phyloP scores from a whole-genome alignment of 2,797 vertebrate species.

The Brachyrhaphis roseni region DNA sequence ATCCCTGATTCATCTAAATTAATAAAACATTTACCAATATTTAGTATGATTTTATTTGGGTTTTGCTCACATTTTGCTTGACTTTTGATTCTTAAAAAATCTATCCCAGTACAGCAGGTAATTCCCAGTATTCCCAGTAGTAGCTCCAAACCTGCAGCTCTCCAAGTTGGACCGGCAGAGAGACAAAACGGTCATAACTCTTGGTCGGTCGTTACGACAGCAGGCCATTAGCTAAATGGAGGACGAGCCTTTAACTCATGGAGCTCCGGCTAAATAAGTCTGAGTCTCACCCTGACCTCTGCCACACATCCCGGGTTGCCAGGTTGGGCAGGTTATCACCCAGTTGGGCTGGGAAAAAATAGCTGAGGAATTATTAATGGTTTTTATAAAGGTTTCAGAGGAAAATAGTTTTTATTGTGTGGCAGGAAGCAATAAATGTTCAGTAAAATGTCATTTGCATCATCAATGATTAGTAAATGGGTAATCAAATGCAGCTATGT shows the following conservation, averaged over 20 bases:
- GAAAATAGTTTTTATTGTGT: no score
- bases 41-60: neutral
- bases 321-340: no score
- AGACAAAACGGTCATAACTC: slow-evolving; percentile 67
- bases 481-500: no score
- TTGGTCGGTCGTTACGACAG: slow-evolving; percentile 83
- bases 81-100: no score
- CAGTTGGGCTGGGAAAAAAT: no score
- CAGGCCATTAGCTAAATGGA: slow-evolving; percentile 90
- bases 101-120: neutral
- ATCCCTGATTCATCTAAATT: neutral
- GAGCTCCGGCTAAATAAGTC: slow-evolving; percentile 60
- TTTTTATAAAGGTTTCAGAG: no score
- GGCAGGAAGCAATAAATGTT: no score
- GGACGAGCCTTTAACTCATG: slow-evolving; percentile 65
- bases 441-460: no score
- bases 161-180: slow-evolving; percentile 24
- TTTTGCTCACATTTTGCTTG: neutral
- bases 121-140: neutral
- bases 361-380: no score
- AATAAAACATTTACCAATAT: neutral
- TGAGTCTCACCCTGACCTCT: slow-evolving; percentile 69
- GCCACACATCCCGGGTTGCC: slow-evolving; percentile 8
- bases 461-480: no score
- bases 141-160: slow-evolving; percentile 20